Conservation (phyloP, 2,113 vertebrate genomes). For the Notiomystis cincta region DNA sequence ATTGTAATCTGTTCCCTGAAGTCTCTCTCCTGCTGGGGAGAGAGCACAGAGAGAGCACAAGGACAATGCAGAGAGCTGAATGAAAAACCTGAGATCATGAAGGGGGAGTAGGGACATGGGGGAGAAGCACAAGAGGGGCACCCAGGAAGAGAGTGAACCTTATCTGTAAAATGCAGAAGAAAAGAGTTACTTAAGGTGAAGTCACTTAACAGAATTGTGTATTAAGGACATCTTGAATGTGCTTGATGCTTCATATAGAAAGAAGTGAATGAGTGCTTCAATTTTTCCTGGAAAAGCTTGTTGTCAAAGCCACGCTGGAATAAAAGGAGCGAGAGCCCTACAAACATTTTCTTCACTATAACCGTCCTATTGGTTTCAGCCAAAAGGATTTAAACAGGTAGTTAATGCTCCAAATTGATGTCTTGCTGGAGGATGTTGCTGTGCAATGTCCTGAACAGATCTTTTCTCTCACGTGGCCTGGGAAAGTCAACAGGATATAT, state of each 20-base stretch:
- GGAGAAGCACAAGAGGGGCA: background rate
- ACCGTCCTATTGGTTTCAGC: background rate
- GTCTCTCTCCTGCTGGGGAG: background rate
- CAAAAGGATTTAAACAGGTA: background rate
- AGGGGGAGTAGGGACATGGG: rapidly evolving
- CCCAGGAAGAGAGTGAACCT: background rate
- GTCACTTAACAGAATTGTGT: background rate
- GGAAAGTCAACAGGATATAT: background rate
- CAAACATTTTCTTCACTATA: background rate
- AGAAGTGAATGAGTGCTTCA: background rate
- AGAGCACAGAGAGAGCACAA: background rate
- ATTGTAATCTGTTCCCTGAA: background rate
- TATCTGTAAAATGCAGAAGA: background rate
- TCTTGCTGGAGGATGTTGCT: background rate
- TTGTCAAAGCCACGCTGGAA: background rate
- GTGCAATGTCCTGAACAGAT: background rate
- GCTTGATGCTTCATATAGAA: background rate
- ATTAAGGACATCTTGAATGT: background rate
- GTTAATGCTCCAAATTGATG: background rate
- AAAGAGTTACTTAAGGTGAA: background rate
- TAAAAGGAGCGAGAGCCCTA: background rate
- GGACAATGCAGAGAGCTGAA: background rate
- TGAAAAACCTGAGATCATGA: background rate
- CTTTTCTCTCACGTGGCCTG: background rate
- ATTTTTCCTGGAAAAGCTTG: background rate